phyloP scores from a whole-genome alignment of 2,113 vertebrate genomes.

The Protobothrops mucrosquamatus region DNA sequence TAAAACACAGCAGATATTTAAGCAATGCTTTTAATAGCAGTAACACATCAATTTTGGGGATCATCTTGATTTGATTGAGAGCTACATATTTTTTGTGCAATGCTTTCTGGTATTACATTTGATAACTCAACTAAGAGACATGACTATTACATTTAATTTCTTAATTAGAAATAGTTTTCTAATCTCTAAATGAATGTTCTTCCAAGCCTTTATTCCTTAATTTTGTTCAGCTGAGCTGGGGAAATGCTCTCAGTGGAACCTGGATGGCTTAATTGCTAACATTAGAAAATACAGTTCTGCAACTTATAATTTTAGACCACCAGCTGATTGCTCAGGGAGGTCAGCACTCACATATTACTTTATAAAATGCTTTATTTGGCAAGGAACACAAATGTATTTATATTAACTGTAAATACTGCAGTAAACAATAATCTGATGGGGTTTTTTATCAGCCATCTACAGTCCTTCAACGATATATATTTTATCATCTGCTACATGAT shows the following conservation, averaged over 20 bases:
- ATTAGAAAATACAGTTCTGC: slow-evolving; percentile 13
- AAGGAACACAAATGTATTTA: neutral
- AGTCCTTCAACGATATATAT: neutral
- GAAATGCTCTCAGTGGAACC: neutral
- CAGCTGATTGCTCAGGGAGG: slow-evolving; percentile 4
- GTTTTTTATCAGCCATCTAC: neutral
- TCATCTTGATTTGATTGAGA: neutral
- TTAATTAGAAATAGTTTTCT: neutral
- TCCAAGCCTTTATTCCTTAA: neutral
- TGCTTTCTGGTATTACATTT: neutral
- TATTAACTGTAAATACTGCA: neutral
- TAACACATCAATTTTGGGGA: neutral
- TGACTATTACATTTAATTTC: neutral
- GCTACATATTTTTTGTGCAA: rapidly evolving
- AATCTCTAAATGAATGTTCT: neutral
- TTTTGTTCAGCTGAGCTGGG: neutral
- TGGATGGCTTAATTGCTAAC: slow-evolving; percentile 15
- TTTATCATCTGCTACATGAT: neutral
- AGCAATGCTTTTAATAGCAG: neutral
- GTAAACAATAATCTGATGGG: neutral
- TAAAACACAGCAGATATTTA: neutral
- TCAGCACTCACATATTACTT: neutral
- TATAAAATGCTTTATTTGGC: neutral
- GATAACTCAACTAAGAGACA: neutral
- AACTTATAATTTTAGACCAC: neutral